Percentiles rank a stretch among this genome's conserved stretches.
Evolutionary conservation across 2,888 invertebrate genomes (phyloP).

Genomic region (Drosophila hamatofila): DNA sequence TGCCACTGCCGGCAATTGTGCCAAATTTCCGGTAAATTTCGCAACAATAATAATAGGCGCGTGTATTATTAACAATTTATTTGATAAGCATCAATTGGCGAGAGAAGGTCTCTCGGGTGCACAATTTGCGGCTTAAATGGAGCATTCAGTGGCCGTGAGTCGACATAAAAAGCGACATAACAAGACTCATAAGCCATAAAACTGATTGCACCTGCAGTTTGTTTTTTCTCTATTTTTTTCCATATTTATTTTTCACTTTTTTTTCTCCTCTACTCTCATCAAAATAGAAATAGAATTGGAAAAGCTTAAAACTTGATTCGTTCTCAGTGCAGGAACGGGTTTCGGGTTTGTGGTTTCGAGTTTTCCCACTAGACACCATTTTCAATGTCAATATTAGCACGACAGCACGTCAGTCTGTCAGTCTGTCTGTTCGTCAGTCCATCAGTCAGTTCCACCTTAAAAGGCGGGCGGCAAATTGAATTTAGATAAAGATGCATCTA

Average conservation of each 20-base stretch:
- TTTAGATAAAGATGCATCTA: constrained; percentile 42
- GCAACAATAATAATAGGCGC: constrained; percentile 25
- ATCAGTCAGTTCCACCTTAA: constrained; percentile 9
- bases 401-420: constrained; percentile 31
- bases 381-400: constrained; percentile 78
- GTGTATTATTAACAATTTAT: constrained; percentile 57
- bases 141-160: constrained; percentile 55
- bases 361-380: constrained; percentile 43
- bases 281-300: constrained; percentile 29
- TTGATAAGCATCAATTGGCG: constrained; percentile 47
- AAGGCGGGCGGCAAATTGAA: constrained; percentile 33
- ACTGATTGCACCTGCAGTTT: constrained; percentile 52
- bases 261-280: not conserved
- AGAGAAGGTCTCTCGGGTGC: constrained; percentile 45
- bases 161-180: constrained; percentile 25
- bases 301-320: constrained; percentile 57
- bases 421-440: constrained; percentile 12
- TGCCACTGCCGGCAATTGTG: constrained; percentile 55
- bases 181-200: constrained; percentile 34
- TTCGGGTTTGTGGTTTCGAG: constrained; percentile 48
- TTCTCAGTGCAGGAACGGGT: constrained; percentile 55
- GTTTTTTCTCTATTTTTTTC: not conserved
- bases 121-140: constrained; percentile 51
- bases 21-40: constrained; percentile 47
- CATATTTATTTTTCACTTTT: constrained; percentile 28